Evolutionary conservation across 2,888 invertebrate genomes (phyloP).

Genomic region (Strigamia crassipes): DNA sequence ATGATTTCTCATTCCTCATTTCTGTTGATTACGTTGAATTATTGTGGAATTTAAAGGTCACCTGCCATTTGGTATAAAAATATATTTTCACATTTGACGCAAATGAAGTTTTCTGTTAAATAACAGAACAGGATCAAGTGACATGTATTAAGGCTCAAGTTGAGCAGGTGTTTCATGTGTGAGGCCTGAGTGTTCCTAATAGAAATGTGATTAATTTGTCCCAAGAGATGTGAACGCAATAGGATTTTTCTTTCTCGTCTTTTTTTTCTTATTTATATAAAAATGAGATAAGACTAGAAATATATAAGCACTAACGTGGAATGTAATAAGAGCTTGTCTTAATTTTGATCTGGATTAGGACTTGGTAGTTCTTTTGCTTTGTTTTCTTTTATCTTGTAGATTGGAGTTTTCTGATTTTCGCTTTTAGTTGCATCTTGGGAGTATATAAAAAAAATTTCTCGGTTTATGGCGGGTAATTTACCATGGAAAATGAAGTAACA

Average conservation of each 20-base stretch:
- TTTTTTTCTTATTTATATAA: neutral
- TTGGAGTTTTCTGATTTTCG: neutral
- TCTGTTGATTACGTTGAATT: too few relatives aligned
- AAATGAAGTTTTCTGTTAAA: neutral
- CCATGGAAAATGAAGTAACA: neutral
- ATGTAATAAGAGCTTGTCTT: slow-evolving; percentile 3
- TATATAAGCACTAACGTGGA: neutral
- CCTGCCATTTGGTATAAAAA: neutral
- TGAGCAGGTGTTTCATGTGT: neutral
- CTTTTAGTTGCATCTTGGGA: neutral
- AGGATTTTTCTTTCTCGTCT: neutral
- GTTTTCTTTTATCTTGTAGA: neutral
- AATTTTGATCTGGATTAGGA: neutral
- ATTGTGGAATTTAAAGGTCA: too few relatives aligned
- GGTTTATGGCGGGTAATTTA: neutral
- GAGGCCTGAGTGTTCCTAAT: neutral
- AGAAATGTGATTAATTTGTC: slow-evolving; percentile 10
- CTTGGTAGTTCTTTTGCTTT: neutral
- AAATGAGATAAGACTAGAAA: neutral
- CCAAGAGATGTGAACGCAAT: neutral
- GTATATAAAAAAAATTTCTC: neutral
- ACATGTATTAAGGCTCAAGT: neutral
- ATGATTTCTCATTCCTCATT: too few relatives aligned
- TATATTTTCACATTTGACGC: neutral
- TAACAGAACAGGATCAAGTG: neutral